phyloP scores from a whole-genome alignment of 2,113 vertebrate genomes.

The Anseranas semipalmata region DNA sequence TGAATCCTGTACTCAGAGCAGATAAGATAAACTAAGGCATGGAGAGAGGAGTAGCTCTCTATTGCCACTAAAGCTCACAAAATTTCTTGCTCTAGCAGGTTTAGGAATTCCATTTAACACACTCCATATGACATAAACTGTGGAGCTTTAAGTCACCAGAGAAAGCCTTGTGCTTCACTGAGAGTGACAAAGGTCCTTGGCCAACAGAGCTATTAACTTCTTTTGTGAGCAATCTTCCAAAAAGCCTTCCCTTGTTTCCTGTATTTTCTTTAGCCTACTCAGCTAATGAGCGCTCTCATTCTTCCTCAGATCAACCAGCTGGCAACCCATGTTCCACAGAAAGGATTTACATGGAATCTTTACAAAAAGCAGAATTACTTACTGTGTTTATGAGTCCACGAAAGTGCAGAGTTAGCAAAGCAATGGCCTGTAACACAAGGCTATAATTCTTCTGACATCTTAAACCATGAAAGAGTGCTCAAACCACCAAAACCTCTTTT shows the following conservation, averaged over 20 bases:
- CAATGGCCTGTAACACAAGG: conserved; percentile 14
- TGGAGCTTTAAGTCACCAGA: neutral
- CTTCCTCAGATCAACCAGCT: conserved; percentile 35
- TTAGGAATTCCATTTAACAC: conserved; percentile 2
- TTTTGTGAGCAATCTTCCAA: neutral
- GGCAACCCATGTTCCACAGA: conserved; percentile 22
- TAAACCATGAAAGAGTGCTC: conserved; percentile 35
- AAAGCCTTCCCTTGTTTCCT: conserved; percentile 45
- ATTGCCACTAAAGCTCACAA: neutral
- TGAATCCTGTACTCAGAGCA: neutral
- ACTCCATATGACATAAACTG: neutral
- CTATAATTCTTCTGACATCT: conserved; percentile 44
- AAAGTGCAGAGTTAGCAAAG: conserved; percentile 55
- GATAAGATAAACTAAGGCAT: neutral
- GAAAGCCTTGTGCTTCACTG: neutral
- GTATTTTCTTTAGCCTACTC: conserved; percentile 5
- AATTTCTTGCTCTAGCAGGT: neutral
- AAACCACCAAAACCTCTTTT: conserved; percentile 21
- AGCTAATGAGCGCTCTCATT: conserved; percentile 28
- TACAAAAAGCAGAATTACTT: conserved; percentile 33
- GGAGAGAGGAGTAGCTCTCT: neutral
- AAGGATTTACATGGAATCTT: neutral
- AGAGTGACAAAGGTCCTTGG: neutral
- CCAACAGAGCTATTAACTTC: conserved; percentile 12
- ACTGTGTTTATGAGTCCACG: conserved; percentile 5